phyloP scores from a whole-genome alignment of 2,888 invertebrate genomes.

The Eristalis intricaria region DNA sequence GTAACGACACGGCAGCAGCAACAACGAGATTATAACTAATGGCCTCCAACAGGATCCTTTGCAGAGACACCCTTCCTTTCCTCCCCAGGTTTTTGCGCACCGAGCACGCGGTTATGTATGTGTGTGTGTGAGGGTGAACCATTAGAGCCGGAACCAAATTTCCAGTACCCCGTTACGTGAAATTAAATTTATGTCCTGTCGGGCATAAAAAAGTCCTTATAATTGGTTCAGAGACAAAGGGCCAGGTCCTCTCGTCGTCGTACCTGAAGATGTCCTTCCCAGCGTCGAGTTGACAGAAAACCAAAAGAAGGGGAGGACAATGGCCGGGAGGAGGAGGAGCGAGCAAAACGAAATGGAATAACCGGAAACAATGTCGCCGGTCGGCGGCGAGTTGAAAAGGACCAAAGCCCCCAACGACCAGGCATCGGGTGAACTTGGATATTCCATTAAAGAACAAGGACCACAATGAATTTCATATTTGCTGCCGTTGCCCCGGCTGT shows the following conservation, averaged over 20 bases:
- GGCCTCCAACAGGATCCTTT: conserved; percentile 12
- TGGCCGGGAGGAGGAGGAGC: neutral
- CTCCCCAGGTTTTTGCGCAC: neutral
- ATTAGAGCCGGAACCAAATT: conserved; percentile 42
- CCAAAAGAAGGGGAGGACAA: neutral
- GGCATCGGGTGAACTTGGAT: conserved; percentile 27
- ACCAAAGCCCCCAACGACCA: neutral
- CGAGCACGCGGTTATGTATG: neutral
- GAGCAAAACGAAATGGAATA: conserved; percentile 9
- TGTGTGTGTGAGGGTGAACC: neutral
- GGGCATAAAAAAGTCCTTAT: conserved; percentile 44
- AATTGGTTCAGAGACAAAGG: conserved; percentile 49
- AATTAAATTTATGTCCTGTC: conserved; percentile 69
- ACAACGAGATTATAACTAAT: conserved; percentile 32
- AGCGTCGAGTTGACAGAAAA: neutral
- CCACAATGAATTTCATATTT: conserved; percentile 9
- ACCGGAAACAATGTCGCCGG: conserved; percentile 68
- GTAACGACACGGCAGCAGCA: neutral
- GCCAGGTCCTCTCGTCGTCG: neutral
- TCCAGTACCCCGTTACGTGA: conserved; percentile 40
- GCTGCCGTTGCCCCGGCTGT: neutral
- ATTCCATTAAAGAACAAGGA: conserved; percentile 27
- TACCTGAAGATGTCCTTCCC: conserved; percentile 20
- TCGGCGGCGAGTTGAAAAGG: conserved; percentile 13
- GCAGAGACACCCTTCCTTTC: neutral